phyloP scores from a whole-genome alignment of 2,113 vertebrate genomes.

The Podarcis raffonei region DNA sequence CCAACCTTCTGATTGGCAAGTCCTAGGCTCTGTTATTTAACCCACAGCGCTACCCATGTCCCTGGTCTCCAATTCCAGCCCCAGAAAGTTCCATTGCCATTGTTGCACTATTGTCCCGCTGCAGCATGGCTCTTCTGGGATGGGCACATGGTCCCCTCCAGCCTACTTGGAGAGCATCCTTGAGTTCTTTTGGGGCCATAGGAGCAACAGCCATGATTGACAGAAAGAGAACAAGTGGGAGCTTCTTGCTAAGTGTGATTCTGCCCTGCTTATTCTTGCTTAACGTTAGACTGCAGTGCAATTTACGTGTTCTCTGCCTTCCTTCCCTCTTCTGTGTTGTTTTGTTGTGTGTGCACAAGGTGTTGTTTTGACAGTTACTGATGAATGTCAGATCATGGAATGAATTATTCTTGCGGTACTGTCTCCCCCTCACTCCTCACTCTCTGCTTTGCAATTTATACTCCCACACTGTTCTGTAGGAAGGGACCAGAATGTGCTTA shows the following conservation, averaged over 20 bases:
- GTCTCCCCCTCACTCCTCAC: slow-evolving; percentile 34
- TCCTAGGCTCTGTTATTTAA: too few species aligned
- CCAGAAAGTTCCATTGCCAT: background rate
- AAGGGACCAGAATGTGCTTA: slow-evolving; percentile 49
- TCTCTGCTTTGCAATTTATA: slow-evolving; percentile 42
- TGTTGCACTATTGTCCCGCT: background rate
- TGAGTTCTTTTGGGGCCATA: background rate
- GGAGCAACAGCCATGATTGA: background rate
- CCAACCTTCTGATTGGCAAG: too few species aligned
- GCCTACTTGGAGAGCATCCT: background rate
- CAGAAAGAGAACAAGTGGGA: background rate
- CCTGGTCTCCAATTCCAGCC: background rate
- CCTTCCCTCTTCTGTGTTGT: background rate
- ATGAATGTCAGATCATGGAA: slow-evolving; percentile 28
- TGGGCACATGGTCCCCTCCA: background rate
- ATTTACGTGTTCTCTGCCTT: background rate
- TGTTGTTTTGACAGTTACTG: slow-evolving; percentile 4
- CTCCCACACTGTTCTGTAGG: slow-evolving; percentile 53
- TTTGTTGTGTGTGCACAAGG: background rate
- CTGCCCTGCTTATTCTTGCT: background rate
- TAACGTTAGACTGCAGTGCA: background rate
- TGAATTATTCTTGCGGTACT: slow-evolving; percentile 48
- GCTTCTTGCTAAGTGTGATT: background rate
- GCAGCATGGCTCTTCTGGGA: background rate
- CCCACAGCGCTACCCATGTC: too few species aligned